Conservation (phyloP, 1,140 invertebrate species). For the Saccostrea glomerata region DNA sequence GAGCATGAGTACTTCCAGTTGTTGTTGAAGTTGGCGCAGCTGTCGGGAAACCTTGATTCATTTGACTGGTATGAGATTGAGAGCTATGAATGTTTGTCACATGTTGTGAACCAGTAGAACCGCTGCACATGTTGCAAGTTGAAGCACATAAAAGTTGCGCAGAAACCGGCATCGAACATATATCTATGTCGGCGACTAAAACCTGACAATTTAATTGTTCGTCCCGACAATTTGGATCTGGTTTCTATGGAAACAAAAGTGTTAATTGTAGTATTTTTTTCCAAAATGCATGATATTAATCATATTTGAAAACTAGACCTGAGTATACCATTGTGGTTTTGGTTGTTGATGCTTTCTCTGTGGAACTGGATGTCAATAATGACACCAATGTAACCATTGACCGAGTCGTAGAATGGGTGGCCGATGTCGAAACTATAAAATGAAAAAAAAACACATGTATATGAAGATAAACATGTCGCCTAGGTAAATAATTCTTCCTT, state of each 20-base stretch:
- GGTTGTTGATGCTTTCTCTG: neutral
- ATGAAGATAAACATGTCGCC: too few relatives aligned
- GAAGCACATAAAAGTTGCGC: constrained; percentile 28
- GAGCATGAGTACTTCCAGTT: neutral
- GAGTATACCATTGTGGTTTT: neutral
- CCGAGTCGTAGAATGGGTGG: neutral
- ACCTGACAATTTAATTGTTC: constrained; percentile 20
- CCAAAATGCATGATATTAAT: too few relatives aligned
- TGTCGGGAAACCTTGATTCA: neutral
- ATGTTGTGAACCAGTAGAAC: neutral
- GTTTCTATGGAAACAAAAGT: neutral
- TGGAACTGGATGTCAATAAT: neutral
- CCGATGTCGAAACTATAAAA: neutral
- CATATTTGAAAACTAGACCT: too few relatives aligned
- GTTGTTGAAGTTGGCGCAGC: neutral
- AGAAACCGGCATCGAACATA: constrained; percentile 1
- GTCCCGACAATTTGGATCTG: constrained; percentile 22
- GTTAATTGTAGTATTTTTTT: too few relatives aligned
- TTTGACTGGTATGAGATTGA: neutral
- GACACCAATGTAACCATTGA: neutral
- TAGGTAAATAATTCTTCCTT: too few relatives aligned
- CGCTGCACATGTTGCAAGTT: constrained; percentile 32
- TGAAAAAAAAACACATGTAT: too few relatives aligned
- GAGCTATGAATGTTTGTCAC: neutral
- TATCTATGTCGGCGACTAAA: constrained; percentile 33